Conservation (phyloP, 2,113 vertebrate species). For the Dromaius novaehollandiae region DNA sequence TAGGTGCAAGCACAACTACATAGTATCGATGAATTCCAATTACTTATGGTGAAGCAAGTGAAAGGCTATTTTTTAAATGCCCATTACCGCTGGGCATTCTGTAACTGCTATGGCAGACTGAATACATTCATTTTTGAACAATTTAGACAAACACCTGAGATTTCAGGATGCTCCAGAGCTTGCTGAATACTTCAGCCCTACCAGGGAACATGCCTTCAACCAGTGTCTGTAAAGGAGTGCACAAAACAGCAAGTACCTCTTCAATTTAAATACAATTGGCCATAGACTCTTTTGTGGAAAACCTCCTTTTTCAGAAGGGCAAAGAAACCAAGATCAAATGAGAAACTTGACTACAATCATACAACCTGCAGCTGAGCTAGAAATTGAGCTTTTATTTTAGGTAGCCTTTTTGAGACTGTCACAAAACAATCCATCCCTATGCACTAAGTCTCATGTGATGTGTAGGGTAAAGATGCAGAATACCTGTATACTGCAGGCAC, state of each 20-base stretch:
- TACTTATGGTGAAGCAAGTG: neutral
- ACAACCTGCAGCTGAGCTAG: neutral
- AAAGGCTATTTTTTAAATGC: neutral
- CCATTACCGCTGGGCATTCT: neutral
- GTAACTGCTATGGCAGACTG: neutral
- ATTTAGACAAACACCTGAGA: neutral
- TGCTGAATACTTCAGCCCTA: neutral
- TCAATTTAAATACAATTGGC: neutral
- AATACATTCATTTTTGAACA: neutral
- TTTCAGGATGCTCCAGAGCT: neutral
- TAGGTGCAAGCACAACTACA: neutral
- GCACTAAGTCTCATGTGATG: neutral
- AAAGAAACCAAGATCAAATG: conserved; percentile 4
- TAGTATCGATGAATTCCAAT: neutral
- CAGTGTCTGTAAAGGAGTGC: neutral
- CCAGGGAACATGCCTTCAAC: neutral
- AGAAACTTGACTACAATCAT: neutral
- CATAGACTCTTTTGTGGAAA: neutral
- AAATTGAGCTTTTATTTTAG: neutral
- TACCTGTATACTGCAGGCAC: conserved; percentile 23
- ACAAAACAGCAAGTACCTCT: neutral
- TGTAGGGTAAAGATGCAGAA: conserved; percentile 21
- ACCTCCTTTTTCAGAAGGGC: neutral
- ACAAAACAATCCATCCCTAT: neutral
- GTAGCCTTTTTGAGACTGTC: neutral